Base-by-base conservation (phyloP, 2,888 invertebrate genomes). In the Pyrocoelia pectoralis region DNA sequence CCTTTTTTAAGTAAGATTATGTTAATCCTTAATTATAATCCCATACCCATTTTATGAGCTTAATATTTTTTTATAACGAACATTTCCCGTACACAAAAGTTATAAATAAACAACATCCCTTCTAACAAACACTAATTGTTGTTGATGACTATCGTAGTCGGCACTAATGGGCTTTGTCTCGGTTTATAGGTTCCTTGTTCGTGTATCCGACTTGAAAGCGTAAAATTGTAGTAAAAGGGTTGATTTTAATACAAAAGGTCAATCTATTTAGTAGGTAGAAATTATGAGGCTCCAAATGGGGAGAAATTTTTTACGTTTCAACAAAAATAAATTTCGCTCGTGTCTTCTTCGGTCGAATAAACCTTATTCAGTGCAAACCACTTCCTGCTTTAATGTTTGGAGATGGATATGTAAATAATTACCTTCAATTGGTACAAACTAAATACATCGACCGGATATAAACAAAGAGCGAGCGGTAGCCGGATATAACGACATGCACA, bases 381-480 rank as follows among this genome's bases (percentile, higher is more conserved):
- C 33, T 33, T 8, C n/a, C 9, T 2, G 33, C 8, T 33, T 33
- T n/a, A 33, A 33, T n/a, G 9, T 33, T n/a, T 3, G 2, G 2
- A 33, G 33, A n/a, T 33, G n/a, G 33, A 33, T n/a, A 33, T 33
- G 33, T 33, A 33, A 33, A 33, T 33, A 33, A 33, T 33, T 33
- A 33, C 33, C 33, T 33, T 4, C 9, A 33, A 33, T 33, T 8
- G 33, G 33, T 33, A 2, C 10, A 33, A 33, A 33, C 2, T 33
- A 43, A 46, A 18, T 46, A 46, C 17, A 46, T 17, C 15, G 28
- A 69, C 74, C 72, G 74, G 74, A 75, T 69, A 67, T 68, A 53
- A 70, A 76, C 75, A 46, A 76, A 71, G 71, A 69, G 63, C 63
- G 64, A 54, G 72, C 72, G 69, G 75, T 75, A 74, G 67, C 24